A percentile compares a stretch with the other conserved stretches of the same genome.
Conservation (phyloP, 2,888 invertebrate species). For the Elmis aenea region DNA sequence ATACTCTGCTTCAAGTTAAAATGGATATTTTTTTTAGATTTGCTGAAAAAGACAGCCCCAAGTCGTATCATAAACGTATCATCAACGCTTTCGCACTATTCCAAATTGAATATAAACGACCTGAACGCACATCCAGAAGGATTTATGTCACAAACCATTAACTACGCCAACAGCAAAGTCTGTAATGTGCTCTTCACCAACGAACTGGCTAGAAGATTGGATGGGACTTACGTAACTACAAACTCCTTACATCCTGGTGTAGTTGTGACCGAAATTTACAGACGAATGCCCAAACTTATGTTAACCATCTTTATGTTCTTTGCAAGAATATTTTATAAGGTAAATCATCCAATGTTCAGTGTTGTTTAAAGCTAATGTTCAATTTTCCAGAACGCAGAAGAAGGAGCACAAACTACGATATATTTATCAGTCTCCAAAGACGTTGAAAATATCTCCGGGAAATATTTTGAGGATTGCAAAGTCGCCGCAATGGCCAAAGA, state of each 20-base stretch:
- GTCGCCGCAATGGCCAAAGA: conserved; percentile 4
- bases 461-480: conserved; percentile 72
- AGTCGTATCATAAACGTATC: conserved; percentile 35
- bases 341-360: too few relatives aligned
- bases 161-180: too few relatives aligned
- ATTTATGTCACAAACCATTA: neutral
- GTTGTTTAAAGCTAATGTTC: too few relatives aligned
- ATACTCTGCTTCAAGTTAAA: too few relatives aligned
- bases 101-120: conserved; percentile 21
- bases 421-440: too few relatives aligned
- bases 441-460: too few relatives aligned
- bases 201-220: conserved; percentile 38
- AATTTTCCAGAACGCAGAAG: too few relatives aligned
- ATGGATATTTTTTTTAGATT: too few relatives aligned
- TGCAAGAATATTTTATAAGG: too few relatives aligned
- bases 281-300: too few relatives aligned
- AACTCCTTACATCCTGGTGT: conserved; percentile 44
- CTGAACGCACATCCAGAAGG: conserved; percentile 16
- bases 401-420: too few relatives aligned
- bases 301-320: too few relatives aligned
- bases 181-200: conserved; percentile 39
- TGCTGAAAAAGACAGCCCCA: conserved; percentile 39
- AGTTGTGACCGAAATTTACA: conserved; percentile 34
- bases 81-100: conserved; percentile 22
- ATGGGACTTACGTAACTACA: conserved; percentile 36